Percentiles rank a stretch among this genome's conserved stretches.
Evolutionary conservation across 2,113 vertebrate species (phyloP).

Genomic region (Trochalopteron elliotii): DNA sequence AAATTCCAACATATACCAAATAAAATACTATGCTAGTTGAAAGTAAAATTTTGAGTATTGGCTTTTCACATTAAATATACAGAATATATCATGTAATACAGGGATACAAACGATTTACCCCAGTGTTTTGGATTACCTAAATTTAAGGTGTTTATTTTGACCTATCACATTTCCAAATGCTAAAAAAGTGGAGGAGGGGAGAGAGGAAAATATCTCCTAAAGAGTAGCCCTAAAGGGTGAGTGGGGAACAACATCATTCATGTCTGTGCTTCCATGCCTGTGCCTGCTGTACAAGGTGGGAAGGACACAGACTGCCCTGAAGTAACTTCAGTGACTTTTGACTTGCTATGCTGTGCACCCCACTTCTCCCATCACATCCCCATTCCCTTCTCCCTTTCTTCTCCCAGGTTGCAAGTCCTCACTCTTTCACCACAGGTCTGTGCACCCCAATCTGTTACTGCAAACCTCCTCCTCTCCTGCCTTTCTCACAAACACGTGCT

Average conservation of each 20-base stretch:
- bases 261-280: not conserved
- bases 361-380: not conserved
- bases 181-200: not conserved
- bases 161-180: not conserved
- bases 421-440: not conserved
- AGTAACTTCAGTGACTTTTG: not conserved
- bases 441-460: fast-evolving
- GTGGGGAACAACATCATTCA: fast-evolving
- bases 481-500: not conserved
- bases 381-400: not conserved
- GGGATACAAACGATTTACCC: not conserved
- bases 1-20: not conserved
- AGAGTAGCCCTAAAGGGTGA: not conserved
- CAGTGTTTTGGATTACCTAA: not conserved
- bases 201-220: not conserved
- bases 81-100: not conserved
- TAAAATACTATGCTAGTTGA: not conserved
- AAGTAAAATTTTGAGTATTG: not conserved
- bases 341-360: not conserved
- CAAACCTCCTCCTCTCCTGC: not conserved
- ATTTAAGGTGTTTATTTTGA: not conserved
- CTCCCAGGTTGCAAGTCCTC: not conserved
- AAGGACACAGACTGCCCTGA: not conserved
- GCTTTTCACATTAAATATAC: not conserved
- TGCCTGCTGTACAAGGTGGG: not conserved